Conservation (phyloP, 2,797 vertebrate genomes). For the Spheniscus humboldti region DNA sequence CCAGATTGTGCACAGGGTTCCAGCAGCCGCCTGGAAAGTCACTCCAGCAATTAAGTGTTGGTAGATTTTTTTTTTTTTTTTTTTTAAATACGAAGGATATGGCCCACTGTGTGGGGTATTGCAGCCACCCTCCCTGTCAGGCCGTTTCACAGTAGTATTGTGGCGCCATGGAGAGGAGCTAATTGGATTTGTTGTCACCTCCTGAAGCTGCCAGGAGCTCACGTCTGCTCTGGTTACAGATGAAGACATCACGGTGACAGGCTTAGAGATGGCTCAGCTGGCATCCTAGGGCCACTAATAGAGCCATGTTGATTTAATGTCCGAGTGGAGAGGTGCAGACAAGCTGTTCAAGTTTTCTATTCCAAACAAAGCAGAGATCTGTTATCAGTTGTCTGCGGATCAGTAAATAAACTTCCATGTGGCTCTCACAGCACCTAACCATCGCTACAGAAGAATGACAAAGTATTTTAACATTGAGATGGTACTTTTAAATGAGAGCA, state of each 20-base stretch:
- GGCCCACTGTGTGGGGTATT: conserved; percentile 76
- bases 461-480: conserved; percentile 67
- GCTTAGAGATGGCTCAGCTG: conserved; percentile 97
- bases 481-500: conserved; percentile 59
- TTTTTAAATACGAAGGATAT: conserved; percentile 42
- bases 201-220: conserved; percentile 93
- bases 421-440: conserved; percentile 71
- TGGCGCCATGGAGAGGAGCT: conserved; percentile 92
- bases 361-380: conserved; percentile 80
- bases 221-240: conserved; percentile 98
- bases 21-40: conserved; percentile 63
- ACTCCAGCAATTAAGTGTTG: conserved; percentile 65
- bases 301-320: conserved; percentile 91
- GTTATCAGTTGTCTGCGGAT: conserved; percentile 79
- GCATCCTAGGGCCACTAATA: conserved; percentile 93
- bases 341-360: conserved; percentile 90
- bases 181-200: conserved; percentile 99
- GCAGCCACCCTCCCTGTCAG: conserved; percentile 80
- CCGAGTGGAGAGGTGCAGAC: conserved; percentile 85
- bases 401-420: conserved; percentile 76
- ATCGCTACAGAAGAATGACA: conserved; percentile 68
- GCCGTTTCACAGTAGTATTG: conserved; percentile 77
- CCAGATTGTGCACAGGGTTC: conserved; percentile 60
- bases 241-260: conserved; percentile 99
- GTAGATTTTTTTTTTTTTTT: conserved; percentile 27